Evolutionary conservation across 1,140 invertebrate genomes (phyloP).

Genomic region (Leptinotarsa defecta): DNA sequence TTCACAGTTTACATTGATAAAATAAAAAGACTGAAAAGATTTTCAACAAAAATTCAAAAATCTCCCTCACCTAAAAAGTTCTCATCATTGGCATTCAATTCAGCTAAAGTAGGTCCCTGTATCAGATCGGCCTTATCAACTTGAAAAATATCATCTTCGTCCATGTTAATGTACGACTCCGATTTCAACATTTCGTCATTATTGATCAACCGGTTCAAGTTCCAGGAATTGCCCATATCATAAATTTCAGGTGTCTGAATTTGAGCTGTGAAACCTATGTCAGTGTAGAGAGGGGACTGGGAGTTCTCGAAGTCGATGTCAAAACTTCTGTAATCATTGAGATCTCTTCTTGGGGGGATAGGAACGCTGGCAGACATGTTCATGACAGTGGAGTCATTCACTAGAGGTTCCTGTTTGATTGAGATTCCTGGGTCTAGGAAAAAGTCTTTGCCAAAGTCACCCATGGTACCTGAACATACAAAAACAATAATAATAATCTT

Average conservation of each 20-base stretch:
- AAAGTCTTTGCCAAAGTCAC: slow-evolving; percentile 54
- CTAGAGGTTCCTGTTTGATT: slow-evolving; percentile 58
- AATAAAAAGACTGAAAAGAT: no score
- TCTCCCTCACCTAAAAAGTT: slow-evolving; percentile 58
- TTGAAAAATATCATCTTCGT: slow-evolving; percentile 88
- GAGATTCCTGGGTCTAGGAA: slow-evolving; percentile 56
- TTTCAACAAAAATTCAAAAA: no score
- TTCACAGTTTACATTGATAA: no score
- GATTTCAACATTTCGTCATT: slow-evolving; percentile 58
- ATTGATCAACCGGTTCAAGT: slow-evolving; percentile 35
- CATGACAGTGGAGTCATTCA: slow-evolving; percentile 47
- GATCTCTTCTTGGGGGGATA: slow-evolving; percentile 58
- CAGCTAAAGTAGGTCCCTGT: slow-evolving; percentile 78
- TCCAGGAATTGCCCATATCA: slow-evolving; percentile 42
- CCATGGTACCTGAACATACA: slow-evolving; percentile 35
- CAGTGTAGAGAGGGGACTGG: slow-evolving; percentile 57
- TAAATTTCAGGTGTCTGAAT: slow-evolving; percentile 57
- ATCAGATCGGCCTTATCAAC: slow-evolving; percentile 85
- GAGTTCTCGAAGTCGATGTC: slow-evolving; percentile 59
- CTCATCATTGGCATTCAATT: slow-evolving; percentile 85
- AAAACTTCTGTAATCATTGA: slow-evolving; percentile 59
- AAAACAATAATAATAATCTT: no score
- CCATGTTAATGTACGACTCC: slow-evolving; percentile 71
- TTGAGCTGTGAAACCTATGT: slow-evolving; percentile 34
- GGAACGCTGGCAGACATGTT: slow-evolving; percentile 63